Percentiles rank a stretch among this genome's conserved stretches.
Conservation (phyloP, 2,113 vertebrate genomes). For the Shinisaurus crocodilurus region DNA sequence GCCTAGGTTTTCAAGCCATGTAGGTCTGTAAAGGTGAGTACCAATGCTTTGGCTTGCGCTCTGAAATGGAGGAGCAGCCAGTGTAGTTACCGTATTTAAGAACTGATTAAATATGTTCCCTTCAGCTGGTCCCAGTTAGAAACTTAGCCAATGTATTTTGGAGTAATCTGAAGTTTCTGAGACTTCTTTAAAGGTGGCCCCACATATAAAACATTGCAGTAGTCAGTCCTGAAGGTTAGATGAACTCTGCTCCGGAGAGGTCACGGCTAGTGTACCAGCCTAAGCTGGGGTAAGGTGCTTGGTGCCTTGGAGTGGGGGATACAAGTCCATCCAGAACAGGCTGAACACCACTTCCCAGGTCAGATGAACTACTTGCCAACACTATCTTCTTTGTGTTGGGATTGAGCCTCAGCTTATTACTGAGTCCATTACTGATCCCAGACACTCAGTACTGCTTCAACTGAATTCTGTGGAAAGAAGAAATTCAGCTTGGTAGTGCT, state of each 20-base stretch:
- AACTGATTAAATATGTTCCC: not conserved
- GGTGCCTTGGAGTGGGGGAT: not conserved
- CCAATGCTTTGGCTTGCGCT: not conserved
- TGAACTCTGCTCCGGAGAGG: not conserved
- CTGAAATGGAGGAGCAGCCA: not conserved
- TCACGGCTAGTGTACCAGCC: not conserved
- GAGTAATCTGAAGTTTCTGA: not conserved
- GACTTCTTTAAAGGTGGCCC: not conserved
- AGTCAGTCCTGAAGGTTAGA: not conserved
- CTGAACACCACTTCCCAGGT: too few species aligned
- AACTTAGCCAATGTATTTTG: not conserved
- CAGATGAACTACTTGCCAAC: not conserved
- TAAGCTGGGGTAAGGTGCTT: not conserved
- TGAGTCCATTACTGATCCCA: not conserved
- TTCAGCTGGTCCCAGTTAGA: not conserved
- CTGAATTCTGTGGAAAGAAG: not conserved
- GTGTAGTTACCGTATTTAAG: not conserved
- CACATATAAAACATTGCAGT: not conserved
- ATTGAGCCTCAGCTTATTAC: not conserved
- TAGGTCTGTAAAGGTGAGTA: too few species aligned
- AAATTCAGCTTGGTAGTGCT: not conserved
- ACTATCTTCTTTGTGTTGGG: not conserved
- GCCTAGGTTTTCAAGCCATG: too few species aligned
- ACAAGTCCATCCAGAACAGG: not conserved
- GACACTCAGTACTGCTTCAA: not conserved